phyloP scores from a whole-genome alignment of 2,888 invertebrate genomes.

The Idaea dimidiata region DNA sequence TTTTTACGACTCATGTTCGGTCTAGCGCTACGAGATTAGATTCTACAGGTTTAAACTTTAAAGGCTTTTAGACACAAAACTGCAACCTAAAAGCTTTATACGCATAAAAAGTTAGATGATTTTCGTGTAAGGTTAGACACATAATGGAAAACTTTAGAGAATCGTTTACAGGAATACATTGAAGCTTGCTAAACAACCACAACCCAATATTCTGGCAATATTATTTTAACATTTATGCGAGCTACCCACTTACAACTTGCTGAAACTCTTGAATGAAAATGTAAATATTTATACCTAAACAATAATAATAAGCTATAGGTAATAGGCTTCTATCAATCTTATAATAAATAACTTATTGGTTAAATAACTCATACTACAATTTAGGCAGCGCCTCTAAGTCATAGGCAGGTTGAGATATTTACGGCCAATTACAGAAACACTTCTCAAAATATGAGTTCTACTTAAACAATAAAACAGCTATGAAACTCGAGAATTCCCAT shows the following conservation, averaged over 20 bases:
- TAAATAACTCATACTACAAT: too few species aligned
- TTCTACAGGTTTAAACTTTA: not conserved
- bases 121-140: not conserved
- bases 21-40: not conserved
- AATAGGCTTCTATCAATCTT: not conserved
- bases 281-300: not conserved
- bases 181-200: not conserved
- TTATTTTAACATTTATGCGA: not conserved
- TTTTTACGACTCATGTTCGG: not conserved
- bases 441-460: too few species aligned
- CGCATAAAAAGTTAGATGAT: not conserved
- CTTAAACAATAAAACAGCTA: too few species aligned
- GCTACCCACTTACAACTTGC: slow-evolving; percentile 4
- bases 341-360: too few species aligned
- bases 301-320: not conserved
- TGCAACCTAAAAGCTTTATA: not conserved
- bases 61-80: not conserved
- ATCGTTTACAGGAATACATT: not conserved
- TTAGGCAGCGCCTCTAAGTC: too few species aligned
- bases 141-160: not conserved
- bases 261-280: not conserved
- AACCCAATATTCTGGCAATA: not conserved
- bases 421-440: too few species aligned
- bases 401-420: too few species aligned
- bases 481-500: too few species aligned